phyloP scores from a whole-genome alignment of 2,888 invertebrate species.

The Rhynchonema sp. region DNA sequence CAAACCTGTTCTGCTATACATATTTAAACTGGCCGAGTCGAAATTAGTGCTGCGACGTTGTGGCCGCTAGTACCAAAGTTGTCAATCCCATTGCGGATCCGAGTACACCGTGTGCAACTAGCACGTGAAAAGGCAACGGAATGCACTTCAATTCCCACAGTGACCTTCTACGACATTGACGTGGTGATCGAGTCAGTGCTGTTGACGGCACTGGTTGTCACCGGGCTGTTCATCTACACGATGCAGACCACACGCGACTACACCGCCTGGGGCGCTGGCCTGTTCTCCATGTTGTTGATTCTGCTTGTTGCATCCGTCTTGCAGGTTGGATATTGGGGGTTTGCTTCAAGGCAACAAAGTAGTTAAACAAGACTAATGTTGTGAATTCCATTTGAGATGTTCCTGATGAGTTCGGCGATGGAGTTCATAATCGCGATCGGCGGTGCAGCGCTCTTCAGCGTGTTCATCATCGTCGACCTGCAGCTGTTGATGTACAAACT shows the following conservation, averaged over 20 bases:
- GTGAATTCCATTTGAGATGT: conserved; percentile 39
- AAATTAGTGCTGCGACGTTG: too few species aligned
- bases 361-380: too few species aligned
- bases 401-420: conserved; percentile 49
- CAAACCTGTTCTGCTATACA: too few species aligned
- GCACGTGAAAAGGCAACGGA: too few species aligned
- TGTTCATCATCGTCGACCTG: conserved; percentile 65
- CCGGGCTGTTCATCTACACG: conserved; percentile 56
- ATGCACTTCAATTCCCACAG: too few species aligned
- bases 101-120: too few species aligned
- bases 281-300: conserved; percentile 32
- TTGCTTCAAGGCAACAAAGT: too few species aligned
- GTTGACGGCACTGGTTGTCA: conserved; percentile 52
- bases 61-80: too few species aligned
- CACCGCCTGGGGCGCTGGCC: conserved; percentile 18
- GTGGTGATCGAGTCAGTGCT: conserved; percentile 57
- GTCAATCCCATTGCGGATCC: too few species aligned
- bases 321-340: conserved; percentile 30
- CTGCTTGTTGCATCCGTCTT: conserved; percentile 51
- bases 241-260: conserved; percentile 59
- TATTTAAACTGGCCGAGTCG: too few species aligned
- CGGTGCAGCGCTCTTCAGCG: conserved; percentile 49
- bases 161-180: conserved; percentile 53
- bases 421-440: conserved; percentile 51
- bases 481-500: conserved; percentile 57